Evolutionary conservation across 2,113 vertebrate species (phyloP), one percentile per base, ranked within the genome.

Genomic region (Heterotis niloticus): DNA sequence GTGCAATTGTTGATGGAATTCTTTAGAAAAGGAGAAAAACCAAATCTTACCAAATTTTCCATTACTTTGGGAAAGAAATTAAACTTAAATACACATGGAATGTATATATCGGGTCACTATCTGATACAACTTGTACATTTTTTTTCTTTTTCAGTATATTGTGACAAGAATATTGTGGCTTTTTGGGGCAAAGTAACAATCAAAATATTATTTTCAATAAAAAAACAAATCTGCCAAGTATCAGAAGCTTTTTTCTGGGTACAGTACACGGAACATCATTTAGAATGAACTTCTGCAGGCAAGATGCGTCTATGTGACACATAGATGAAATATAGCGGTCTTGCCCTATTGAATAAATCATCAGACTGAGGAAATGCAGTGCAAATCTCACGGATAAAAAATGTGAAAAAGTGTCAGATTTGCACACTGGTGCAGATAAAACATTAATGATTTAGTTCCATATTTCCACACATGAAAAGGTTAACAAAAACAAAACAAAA

Each of bases 181-280:
- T 82, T 90, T 90, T 90, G 88, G 88, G 87, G 81, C 86, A 89
- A 87, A 86, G 86, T 88, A 83, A 85, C 80, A 87, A 88, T 84
- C 80, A 84, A 83, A 87, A 83, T 81, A 85, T 85, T 62, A 87
- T 89, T 62, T 86, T 80, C 88, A 91, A 87, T 89, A 88, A 91
- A 91, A 26, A 26, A 60, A n/a, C 1, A 5, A 34, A 57, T 62
- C 59, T 68, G 66, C 7, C 34, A 44, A 26, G 20, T 54, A 56
- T 52, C 5, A 24, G 24, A 73, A 44, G 67, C 17, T 34, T 60
- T 17, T 75, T 59, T 59, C 16, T 59, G 44, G 10, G 7, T 10
- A 44, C 34, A 44, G 7, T 10, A 44, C 34, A 4, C 7, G 34
- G 34, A 2, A 44, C 7, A 44, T 44, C 34, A 44, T 44, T 44